A percentile compares a stretch with the other conserved stretches of the same genome.
Conservation (phyloP, 2,797 vertebrate species). For the Molossus alvarezi region DNA sequence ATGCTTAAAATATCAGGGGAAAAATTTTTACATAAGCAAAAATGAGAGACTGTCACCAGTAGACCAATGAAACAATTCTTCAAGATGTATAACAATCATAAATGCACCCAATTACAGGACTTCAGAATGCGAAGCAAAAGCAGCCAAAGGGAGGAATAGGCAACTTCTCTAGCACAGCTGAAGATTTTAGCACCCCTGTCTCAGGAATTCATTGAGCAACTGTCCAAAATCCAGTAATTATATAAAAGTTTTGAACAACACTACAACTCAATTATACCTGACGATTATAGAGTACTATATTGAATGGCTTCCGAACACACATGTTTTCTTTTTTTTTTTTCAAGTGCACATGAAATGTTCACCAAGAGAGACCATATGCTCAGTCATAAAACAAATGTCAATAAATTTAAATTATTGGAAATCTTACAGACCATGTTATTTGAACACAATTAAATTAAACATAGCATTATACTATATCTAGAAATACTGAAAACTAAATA, state of each 20-base stretch:
- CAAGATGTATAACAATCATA: neutral
- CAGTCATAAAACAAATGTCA: neutral
- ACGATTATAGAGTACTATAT: neutral
- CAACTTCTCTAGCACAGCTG: neutral
- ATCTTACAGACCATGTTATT: neutral
- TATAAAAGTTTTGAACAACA: slow-evolving; percentile 13
- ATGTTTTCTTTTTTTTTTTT: neutral
- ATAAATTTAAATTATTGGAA: neutral
- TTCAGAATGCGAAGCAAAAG: slow-evolving; percentile 4
- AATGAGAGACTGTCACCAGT: neutral
- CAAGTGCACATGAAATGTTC: slow-evolving; percentile 11
- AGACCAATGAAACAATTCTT: neutral
- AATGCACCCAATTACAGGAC: neutral
- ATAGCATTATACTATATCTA: neutral
- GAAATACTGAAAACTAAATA: neutral
- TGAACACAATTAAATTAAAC: neutral
- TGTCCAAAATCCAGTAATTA: slow-evolving; percentile 27
- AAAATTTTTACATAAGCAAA: neutral
- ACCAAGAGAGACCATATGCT: neutral
- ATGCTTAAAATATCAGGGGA: neutral
- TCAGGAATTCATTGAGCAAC: slow-evolving; percentile 18
- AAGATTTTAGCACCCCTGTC: neutral
- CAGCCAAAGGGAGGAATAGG: neutral
- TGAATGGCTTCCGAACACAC: neutral
- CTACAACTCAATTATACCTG: neutral